These are phyloP conservation scores for Eucriotettix oculatus DNA, from an alignment of 2,888 invertebrate species.

Conservation along the genomic window DNA sequence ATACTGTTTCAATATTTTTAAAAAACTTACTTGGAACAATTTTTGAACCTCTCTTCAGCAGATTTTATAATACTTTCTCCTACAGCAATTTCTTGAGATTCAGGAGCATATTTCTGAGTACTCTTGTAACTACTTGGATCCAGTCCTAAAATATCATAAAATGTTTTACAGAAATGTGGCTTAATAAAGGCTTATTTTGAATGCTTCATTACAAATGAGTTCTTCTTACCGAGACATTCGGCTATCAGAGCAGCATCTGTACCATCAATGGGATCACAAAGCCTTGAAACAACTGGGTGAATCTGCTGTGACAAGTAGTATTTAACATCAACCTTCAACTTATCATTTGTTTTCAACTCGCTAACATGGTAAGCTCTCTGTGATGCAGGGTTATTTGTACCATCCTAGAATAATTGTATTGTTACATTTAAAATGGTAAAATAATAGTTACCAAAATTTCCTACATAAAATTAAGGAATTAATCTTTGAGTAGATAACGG, in stretches of 20 bases:
- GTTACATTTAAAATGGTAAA: no score
- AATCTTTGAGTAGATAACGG: no score
- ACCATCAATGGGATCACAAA: conserved; percentile 91
- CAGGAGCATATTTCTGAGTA: neutral
- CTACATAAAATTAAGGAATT: no score
- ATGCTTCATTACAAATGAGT: neutral
- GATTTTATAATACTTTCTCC: neutral
- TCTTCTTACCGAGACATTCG: conserved; percentile 54
- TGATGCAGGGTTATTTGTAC: conserved; percentile 56
- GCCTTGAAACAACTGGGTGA: conserved; percentile 86
- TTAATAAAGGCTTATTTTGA: neutral
- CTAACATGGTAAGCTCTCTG: conserved; percentile 91
- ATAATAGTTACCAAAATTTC: no score
- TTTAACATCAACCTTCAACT: conserved; percentile 60
- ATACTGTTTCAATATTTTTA: no score
- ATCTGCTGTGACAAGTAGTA: conserved; percentile 93
- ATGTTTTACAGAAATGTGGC: no score
- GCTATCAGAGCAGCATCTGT: conserved; percentile 83
- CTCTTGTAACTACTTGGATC: neutral
- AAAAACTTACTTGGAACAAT: neutral
- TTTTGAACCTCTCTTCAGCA: neutral
- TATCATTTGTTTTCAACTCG: conserved; percentile 55
- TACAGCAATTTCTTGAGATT: neutral
- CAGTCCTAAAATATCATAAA: neutral
- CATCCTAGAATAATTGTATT: conserved; percentile 36